Conservation (phyloP, 2,113 vertebrate species). For the Scartelaos histophorus region DNA sequence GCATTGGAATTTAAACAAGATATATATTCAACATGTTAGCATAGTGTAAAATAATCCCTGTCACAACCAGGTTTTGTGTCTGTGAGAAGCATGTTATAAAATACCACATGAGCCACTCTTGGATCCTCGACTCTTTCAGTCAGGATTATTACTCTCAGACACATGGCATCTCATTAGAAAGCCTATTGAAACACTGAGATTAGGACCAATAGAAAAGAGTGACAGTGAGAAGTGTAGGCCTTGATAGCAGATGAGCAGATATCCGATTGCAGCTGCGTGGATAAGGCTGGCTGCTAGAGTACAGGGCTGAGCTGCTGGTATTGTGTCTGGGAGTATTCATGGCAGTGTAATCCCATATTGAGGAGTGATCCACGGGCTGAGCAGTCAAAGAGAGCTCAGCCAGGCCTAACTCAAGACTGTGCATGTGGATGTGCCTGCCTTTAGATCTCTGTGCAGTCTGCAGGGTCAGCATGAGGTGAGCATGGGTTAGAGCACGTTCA, state of each 20-base stretch:
- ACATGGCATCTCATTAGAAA: constrained; percentile 38
- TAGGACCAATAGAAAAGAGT: constrained; percentile 29
- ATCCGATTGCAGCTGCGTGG: constrained; percentile 47
- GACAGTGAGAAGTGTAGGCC: constrained; percentile 35
- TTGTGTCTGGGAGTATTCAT: constrained; percentile 72
- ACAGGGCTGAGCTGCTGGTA: constrained; percentile 55
- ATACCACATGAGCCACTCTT: constrained; percentile 19
- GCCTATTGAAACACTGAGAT: constrained; percentile 40
- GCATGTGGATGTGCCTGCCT: constrained; percentile 46
- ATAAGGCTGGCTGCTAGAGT: constrained; percentile 57
- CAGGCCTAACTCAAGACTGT: constrained; percentile 59
- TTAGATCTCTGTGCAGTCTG: constrained; percentile 34
- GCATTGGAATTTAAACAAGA: background rate
- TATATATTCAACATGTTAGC: background rate
- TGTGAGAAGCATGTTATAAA: constrained; percentile 23
- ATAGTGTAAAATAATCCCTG: constrained; percentile 16
- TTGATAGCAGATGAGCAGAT: constrained; percentile 56
- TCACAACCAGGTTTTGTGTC: constrained; percentile 8
- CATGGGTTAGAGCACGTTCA: constrained; percentile 15
- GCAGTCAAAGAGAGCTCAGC: constrained; percentile 66
- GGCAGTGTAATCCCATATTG: constrained; percentile 74
- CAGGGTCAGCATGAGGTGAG: constrained; percentile 67
- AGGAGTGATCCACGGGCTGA: constrained; percentile 73
- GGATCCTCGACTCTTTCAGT: constrained; percentile 27
- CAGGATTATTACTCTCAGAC: constrained; percentile 49